Conservation (phyloP, 2,113 vertebrate species). For the Paramormyrops kingsleyae region DNA sequence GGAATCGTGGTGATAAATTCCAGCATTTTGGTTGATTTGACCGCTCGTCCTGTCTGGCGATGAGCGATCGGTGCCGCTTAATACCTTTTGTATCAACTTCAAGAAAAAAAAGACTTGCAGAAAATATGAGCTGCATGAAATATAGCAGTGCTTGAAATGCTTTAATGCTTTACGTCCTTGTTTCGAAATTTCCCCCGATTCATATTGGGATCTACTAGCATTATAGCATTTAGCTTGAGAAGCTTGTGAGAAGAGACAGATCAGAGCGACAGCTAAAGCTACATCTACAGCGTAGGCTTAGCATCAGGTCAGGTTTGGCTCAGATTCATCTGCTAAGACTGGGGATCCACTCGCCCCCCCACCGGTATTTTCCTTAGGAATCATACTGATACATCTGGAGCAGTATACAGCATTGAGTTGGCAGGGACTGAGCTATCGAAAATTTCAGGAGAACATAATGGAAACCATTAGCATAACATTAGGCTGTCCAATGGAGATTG, state of each 20-base stretch:
- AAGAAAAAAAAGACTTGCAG: background rate
- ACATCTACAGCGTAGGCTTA: constrained; percentile 15
- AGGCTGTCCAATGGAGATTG: background rate
- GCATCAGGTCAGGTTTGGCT: background rate
- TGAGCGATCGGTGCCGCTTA: background rate
- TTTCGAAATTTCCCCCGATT: background rate
- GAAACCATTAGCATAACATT: constrained; percentile 24
- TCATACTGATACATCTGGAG: background rate
- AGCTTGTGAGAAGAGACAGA: background rate
- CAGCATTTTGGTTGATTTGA: background rate
- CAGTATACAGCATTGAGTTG: background rate
- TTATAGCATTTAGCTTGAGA: background rate
- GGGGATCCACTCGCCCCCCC: background rate
- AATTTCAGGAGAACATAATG: constrained; percentile 11
- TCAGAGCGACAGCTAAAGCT: background rate
- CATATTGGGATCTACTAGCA: background rate
- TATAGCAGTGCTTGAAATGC: background rate
- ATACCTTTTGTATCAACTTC: background rate
- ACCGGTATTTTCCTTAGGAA: background rate
- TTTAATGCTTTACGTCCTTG: background rate
- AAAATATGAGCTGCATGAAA: background rate
- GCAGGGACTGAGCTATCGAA: background rate
- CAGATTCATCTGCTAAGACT: background rate
- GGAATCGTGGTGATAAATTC: background rate
- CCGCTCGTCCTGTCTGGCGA: background rate